Evolutionary conservation across 2,888 invertebrate species (phyloP), one percentile per base, ranked within the genome.

Genomic region (Rotaria sp.): DNA sequence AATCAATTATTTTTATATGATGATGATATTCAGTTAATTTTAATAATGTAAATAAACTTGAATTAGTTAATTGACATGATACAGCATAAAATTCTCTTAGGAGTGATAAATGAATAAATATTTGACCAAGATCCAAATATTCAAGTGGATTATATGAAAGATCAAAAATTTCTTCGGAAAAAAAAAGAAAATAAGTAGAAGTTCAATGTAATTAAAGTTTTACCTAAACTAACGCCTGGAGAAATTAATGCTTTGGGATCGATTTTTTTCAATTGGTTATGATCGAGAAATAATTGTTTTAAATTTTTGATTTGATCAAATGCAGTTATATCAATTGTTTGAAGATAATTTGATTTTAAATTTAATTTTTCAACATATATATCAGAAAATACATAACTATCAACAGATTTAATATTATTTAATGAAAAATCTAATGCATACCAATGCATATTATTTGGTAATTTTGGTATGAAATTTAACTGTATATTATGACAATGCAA

Each of bases 321-420:
- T 45, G 80, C 80, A 15, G 80, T 80, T 41, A 15, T 8, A 26
- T 80, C 80, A 80, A 80, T 45, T 41, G 45, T 24, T 80, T 45
- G 45, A 38, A 80, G 13, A 41, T 45, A 5, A 80, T 80, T 80
- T 4, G 8, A n/a, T 26, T 26, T 26, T 80, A 80, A 80, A 80
- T 80, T 38, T n/a, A 80, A 10, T 80, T 80, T 80, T 80, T 80
- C 80, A 13, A 80, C 80, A n/a, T 80, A 80, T n/a, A 80, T 80
- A 80, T 80, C 80, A 41, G 80, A 80, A 80, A 80, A 80, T 26
- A 80, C 15, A n/a, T 80, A 80, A 80, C 80, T 80, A 80, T 45
- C 45, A 26, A 80, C n/a, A 3, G 80, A 45, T 80, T 18, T 80
- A 8, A 80, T 41, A 13, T 41, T 3, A 45, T 80, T 80, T 41